Evolutionary conservation across 2,113 vertebrate genomes (phyloP).

Genomic region (Pterocles orientalis): DNA sequence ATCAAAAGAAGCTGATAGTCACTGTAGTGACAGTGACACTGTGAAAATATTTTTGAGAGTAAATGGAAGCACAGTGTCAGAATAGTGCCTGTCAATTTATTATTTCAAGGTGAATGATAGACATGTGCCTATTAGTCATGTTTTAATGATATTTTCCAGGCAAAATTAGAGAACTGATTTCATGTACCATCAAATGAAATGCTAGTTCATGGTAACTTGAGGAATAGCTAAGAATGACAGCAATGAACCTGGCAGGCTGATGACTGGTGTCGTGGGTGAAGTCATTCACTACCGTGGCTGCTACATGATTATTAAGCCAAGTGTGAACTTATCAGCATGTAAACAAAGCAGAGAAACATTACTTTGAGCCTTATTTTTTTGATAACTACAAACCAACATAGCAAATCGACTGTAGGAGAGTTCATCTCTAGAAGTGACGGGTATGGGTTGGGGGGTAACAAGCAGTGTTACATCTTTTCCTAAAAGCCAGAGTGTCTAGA

Average conservation of each 20-base stretch:
- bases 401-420: background rate
- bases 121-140: background rate
- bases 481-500: background rate
- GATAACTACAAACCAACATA: background rate
- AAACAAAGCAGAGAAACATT: background rate
- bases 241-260: background rate
- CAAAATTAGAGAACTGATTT: background rate
- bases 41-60: background rate
- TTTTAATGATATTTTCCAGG: background rate
- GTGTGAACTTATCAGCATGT: background rate
- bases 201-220: background rate
- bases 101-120: background rate
- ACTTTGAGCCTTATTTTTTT: background rate
- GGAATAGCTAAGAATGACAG: background rate
- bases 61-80: background rate
- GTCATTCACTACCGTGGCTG: background rate
- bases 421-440: background rate
- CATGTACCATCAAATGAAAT: background rate
- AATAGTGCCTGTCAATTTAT: background rate
- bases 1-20: background rate
- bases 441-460: background rate
- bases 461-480: background rate
- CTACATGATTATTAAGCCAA: background rate
- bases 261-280: background rate
- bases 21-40: background rate